These are phyloP conservation scores for Tragelaphus eurycerus DNA, from an alignment of 2,797 vertebrate species.

Conservation along the genomic window DNA sequence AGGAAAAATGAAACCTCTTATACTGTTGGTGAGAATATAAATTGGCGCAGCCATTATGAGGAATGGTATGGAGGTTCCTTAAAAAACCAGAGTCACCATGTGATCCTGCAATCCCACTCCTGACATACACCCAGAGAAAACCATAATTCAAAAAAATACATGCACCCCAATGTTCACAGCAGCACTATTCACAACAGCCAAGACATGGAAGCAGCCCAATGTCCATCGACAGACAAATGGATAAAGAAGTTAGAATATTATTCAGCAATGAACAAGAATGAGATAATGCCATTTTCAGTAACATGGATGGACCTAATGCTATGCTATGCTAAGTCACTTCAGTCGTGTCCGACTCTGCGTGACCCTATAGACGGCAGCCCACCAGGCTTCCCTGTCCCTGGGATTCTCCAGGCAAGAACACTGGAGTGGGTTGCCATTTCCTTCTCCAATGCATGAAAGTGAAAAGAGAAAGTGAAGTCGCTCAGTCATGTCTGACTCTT, in stretches of 20 bases:
- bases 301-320: not conserved
- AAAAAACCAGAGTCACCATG: not conserved
- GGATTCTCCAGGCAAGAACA: no score
- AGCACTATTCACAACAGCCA: not conserved
- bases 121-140: not conserved
- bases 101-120: not conserved
- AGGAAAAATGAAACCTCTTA: not conserved
- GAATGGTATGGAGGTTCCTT: not conserved
- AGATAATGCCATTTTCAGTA: not conserved
- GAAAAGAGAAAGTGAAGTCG: no score
- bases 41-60: not conserved
- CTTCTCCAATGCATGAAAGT: no score
- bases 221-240: not conserved
- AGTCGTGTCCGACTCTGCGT: no score
- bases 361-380: no score
- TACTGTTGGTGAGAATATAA: not conserved
- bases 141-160: not conserved
- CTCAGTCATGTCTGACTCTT: no score
- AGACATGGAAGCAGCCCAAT: not conserved
- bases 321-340: no score
- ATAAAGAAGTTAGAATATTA: not conserved
- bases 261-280: not conserved
- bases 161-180: not conserved
- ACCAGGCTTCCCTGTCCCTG: no score
- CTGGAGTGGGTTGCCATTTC: no score